These are phyloP conservation scores for Achatina immaculata DNA, from an alignment of 1,140 invertebrate genomes.

Conservation along the genomic window DNA sequence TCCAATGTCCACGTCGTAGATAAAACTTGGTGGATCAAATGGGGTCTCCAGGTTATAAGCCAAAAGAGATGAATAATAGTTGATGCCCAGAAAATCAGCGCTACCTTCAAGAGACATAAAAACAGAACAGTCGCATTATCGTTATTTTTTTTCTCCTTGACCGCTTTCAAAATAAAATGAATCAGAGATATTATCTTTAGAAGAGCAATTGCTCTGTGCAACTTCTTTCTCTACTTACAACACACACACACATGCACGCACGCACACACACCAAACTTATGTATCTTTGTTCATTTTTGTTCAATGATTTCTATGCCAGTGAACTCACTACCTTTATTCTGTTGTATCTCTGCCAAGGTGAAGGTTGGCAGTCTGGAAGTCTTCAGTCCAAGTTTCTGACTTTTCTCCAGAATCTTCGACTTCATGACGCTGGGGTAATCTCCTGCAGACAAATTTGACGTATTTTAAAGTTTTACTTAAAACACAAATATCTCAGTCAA, in stretches of 20 bases:
- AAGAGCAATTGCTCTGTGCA: too few relatives aligned
- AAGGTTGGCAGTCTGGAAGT: slow-evolving; percentile 56
- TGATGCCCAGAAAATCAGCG: slow-evolving; percentile 59
- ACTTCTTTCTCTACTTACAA: too few relatives aligned
- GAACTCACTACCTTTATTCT: slow-evolving; percentile 50
- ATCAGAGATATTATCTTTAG: too few relatives aligned
- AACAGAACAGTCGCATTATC: too few relatives aligned
- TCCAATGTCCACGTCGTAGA: slow-evolving; percentile 42
- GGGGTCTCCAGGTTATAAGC: slow-evolving; percentile 41
- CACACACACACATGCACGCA: too few relatives aligned
- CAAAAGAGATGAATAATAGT: slow-evolving; percentile 57
- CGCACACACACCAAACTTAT: background rate
- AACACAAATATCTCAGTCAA: too few relatives aligned
- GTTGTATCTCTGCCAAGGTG: slow-evolving; percentile 44
- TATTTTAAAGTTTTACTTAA: too few relatives aligned
- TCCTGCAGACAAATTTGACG: too few relatives aligned
- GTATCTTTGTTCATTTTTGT: background rate
- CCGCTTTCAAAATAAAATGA: too few relatives aligned
- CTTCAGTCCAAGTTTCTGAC: slow-evolving; percentile 45
- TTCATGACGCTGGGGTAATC: slow-evolving; percentile 69
- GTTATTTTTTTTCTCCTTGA: too few relatives aligned
- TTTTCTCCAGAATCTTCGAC: slow-evolving; percentile 53
- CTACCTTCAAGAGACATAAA: slow-evolving; percentile 48
- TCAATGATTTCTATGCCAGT: background rate
- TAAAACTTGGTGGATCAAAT: slow-evolving; percentile 38